Evolutionary conservation across 1,140 invertebrate species (phyloP), one percentile per base, ranked within the genome.

Genomic region (Microplitis demolitor): DNA sequence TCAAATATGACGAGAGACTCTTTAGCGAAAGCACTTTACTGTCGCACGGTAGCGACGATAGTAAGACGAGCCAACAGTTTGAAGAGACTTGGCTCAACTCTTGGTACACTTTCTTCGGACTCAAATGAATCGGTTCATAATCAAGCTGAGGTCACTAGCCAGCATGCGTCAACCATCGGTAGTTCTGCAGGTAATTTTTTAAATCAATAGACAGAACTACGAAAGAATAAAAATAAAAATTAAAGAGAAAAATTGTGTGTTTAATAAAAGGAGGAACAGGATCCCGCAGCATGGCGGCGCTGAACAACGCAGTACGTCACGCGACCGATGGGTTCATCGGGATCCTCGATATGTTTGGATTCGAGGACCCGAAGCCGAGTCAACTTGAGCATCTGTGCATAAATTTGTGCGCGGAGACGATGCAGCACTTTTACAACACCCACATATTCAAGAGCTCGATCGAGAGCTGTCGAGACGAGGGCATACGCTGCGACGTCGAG

Each of bases 371-470:
- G 31, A 93, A 94, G 80, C 95, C 95, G 0, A 94, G 94, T 78
- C 95, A 96, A 78, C 88, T 98, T 76, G 96, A 98, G 83, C 96
- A 98, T 82, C 87, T 98, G 14, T 98, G 96, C 86, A 96, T 97
- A 77, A 98, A 98, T 87, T 87, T 98, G 56, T 98, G 96, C 85
- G 96, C 96, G 0, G 97, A 98, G 88, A 97, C 96, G 14, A 97
- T 98, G 95, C 96, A 98, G 81, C 96, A 98, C 85, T 98, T 98
- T 84, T 98, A 98, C 88, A 98, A 97, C 83, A 98, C 96, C 39
- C 96, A 98, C 84, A 96, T 97, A 72, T 98, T 98, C 87, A 98
- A 97, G 86, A 96, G 94, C 5, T 95, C 94, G 67, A 95, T 97
- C 72, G 96, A 98, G 85, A 96, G 96, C 54, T 97, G 96, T 81